Percentiles rank a stretch among this genome's conserved stretches.
phyloP scores from a whole-genome alignment of 2,113 vertebrate genomes.

The Phoenicopterus ruber region DNA sequence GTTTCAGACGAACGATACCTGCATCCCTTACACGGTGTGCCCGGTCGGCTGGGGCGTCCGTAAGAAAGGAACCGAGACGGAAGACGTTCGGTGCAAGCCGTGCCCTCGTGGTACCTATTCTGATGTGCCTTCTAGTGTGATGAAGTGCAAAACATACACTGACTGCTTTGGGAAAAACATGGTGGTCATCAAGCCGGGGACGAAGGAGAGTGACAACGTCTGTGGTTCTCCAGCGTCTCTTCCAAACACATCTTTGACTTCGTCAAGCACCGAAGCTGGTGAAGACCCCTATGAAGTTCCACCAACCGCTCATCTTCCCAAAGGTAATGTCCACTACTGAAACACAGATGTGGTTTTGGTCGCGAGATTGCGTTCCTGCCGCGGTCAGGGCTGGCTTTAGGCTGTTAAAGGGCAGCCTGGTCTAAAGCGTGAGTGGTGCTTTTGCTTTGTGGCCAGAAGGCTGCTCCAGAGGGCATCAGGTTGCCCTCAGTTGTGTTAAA shows the following conservation, averaged over 20 bases:
- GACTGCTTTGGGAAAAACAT: constrained; percentile 85
- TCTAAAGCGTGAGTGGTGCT: background rate
- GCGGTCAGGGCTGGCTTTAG: background rate
- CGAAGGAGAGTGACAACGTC: constrained; percentile 82
- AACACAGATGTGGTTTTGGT: background rate
- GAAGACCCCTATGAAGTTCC: constrained; percentile 53
- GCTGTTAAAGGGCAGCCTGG: background rate
- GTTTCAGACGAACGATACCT: constrained; percentile 77
- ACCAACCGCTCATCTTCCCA: constrained; percentile 59
- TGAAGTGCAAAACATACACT: constrained; percentile 84
- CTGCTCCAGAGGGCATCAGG: background rate
- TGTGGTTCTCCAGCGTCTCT: constrained; percentile 74
- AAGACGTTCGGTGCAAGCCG: constrained; percentile 87
- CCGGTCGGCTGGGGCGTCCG: constrained; percentile 85
- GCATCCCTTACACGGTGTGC: constrained; percentile 81
- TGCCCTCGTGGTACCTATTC: constrained; percentile 91
- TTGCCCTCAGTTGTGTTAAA: background rate
- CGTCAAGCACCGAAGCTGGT: constrained; percentile 5
- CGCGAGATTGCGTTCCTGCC: background rate
- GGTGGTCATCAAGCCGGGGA: constrained; percentile 78
- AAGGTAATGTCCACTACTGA: constrained; percentile 65
- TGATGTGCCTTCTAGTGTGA: constrained; percentile 78
- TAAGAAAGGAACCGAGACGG: constrained; percentile 83
- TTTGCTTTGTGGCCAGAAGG: background rate
- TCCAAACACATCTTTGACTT: constrained; percentile 21